These are phyloP conservation scores for Chrysocyon brachyurus DNA, from an alignment of 2,797 vertebrate species.

Conservation along the genomic window DNA sequence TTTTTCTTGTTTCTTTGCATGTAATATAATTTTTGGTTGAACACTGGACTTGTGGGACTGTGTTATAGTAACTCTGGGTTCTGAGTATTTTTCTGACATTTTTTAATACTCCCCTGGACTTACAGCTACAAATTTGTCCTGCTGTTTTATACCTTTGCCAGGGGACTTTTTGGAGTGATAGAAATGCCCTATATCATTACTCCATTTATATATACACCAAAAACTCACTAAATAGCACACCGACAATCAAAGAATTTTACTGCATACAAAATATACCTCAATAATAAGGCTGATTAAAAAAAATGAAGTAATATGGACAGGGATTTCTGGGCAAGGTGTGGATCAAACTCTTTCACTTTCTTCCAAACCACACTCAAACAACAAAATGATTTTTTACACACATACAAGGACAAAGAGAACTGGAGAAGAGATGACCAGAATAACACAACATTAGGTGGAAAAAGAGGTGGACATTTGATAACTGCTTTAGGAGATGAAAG, in stretches of 20 bases:
- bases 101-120: not conserved
- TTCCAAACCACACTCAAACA: not conserved
- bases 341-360: not conserved
- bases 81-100: not conserved
- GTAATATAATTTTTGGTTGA: not conserved
- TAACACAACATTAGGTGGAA: not conserved
- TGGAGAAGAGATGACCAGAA: not conserved
- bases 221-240: not conserved
- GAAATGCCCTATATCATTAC: not conserved
- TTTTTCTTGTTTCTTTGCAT: not conserved
- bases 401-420: not conserved
- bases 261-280: not conserved
- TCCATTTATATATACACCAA: not conserved
- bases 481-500: not conserved
- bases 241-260: not conserved
- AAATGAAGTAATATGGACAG: not conserved
- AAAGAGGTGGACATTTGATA: not conserved
- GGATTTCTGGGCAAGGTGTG: not conserved
- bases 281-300: not conserved
- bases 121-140: not conserved
- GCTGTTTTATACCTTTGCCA: not conserved
- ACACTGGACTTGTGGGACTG: not conserved
- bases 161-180: not conserved
- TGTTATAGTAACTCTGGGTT: not conserved
- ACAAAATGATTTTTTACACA: not conserved